A percentile compares a stretch with the other conserved stretches of the same genome.
Conservation (phyloP, 2,113 vertebrate species). For the Damaliscus lunatus region DNA sequence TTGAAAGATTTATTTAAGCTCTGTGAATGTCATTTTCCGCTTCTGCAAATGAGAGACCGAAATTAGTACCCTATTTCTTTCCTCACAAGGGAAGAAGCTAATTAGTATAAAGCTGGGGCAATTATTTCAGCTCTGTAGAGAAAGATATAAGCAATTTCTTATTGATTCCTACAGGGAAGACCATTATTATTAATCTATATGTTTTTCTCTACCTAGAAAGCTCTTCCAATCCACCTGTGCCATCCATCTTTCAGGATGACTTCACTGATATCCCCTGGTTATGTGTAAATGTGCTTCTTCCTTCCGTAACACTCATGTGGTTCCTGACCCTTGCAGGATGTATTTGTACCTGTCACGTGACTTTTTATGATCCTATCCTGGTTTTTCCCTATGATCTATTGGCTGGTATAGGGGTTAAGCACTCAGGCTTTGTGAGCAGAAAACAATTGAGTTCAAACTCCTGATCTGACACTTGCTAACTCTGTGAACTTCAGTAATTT, state of each 20-base stretch:
- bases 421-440: neutral
- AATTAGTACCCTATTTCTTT: slow-evolving; percentile 53
- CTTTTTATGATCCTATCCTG: neutral
- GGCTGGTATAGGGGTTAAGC: neutral
- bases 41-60: slow-evolving; percentile 49
- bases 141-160: slow-evolving; percentile 50
- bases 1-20: slow-evolving; percentile 33
- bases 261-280: neutral
- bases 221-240: neutral
- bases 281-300: neutral
- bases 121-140: slow-evolving; percentile 51
- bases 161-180: slow-evolving; percentile 36
- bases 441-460: neutral
- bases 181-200: slow-evolving; percentile 21
- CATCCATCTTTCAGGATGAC: neutral
- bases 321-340: neutral
- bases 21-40: slow-evolving; percentile 33
- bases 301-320: neutral
- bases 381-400: neutral
- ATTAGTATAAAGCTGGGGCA: slow-evolving; percentile 52
- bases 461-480: neutral
- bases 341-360: neutral
- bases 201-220: neutral
- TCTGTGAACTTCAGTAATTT: neutral
- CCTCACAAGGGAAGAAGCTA: slow-evolving; percentile 41